Base-by-base conservation (phyloP, 2,113 vertebrate species). In the Ammodytes dubius region DNA sequence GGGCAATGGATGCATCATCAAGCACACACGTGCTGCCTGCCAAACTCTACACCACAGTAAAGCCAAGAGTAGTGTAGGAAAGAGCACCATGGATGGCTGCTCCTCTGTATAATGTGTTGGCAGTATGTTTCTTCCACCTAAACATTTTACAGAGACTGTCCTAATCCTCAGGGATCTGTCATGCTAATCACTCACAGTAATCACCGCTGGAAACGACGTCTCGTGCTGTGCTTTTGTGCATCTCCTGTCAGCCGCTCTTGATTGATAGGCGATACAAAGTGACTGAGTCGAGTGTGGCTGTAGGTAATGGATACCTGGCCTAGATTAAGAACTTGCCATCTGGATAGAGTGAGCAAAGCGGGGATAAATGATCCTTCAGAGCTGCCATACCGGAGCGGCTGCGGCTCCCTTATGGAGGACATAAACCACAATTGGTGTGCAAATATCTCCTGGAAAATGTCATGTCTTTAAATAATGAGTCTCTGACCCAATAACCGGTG, bases 381-480 rank as follows among this genome's bases (percentile, higher is more conserved):
- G 17, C 37, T 73, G 79, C 59, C 59, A 5, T 53, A 69, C 76
- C 66, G 57, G 72, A 43, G 52, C 59, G 17, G 47, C 46, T 19
- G 73, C 50, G 2, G 53, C 86, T 68, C 64, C 9, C 27, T 27
- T 27, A 27, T 27, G 2, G 80, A 84, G 83, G 77, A 80, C 77
- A 85, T 90, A 77, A 91, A 89, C 77, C 56, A 86, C 80, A 91
- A 93, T 78, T 93, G 88, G 75, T 68, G 65, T 70, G 81, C 81
- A 88, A 80, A 92, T 91, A 90, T 92, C 84, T 89, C 67, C 71
- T 45, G 56, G 71, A 82, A 87, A 93, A 89, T 84, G 47, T 90
- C 70, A 92, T 70, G 63, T 76, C 80, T 87, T 77, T 81, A 85
- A 74, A 89, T 86, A 82, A 82, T 79, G 74, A 61, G 56, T 52